Percentiles rank a stretch among this genome's conserved stretches.
phyloP scores from a whole-genome alignment of 2,888 invertebrate genomes.

The Noctua pronuba region DNA sequence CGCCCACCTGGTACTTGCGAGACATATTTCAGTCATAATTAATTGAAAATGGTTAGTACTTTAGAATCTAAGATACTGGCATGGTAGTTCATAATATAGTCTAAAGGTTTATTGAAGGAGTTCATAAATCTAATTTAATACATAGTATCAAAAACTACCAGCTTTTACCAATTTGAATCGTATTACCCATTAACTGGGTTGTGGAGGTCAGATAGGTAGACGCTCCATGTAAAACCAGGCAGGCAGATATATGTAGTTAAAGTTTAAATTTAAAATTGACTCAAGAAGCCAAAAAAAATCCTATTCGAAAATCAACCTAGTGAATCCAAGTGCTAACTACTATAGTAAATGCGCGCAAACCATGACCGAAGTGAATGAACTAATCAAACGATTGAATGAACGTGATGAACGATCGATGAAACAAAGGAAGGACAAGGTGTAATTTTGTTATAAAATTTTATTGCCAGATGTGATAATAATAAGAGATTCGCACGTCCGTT shows the following conservation, averaged over 20 bases:
- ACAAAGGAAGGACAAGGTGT: slow-evolving; percentile 56
- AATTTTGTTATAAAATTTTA: slow-evolving; percentile 64
- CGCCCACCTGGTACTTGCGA: slow-evolving; percentile 13
- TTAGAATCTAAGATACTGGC: not conserved
- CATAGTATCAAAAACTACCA: not conserved
- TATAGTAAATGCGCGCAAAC: slow-evolving; percentile 38
- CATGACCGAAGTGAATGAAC: slow-evolving; percentile 61
- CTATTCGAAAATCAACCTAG: slow-evolving; percentile 22
- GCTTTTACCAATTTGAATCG: not conserved
- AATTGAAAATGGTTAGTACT: not conserved
- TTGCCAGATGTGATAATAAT: slow-evolving; percentile 49
- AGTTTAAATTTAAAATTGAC: not conserved
- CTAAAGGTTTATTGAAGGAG: not conserved
- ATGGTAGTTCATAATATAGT: not conserved
- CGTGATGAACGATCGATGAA: slow-evolving; percentile 44
- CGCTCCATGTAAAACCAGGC: not conserved
- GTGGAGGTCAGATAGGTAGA: not conserved
- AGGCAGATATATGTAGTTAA: not conserved
- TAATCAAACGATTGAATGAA: slow-evolving; percentile 58
- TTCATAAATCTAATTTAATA: not conserved
- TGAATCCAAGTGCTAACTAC: slow-evolving; percentile 25
- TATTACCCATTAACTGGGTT: not conserved
- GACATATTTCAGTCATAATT: not conserved
- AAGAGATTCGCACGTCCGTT: slow-evolving; percentile 44
- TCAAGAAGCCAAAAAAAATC: slow-evolving; percentile 11